Percentiles rank a stretch among this genome's conserved stretches.
Evolutionary conservation across 2,113 vertebrate genomes (phyloP).

Genomic region (Galbula dea): DNA sequence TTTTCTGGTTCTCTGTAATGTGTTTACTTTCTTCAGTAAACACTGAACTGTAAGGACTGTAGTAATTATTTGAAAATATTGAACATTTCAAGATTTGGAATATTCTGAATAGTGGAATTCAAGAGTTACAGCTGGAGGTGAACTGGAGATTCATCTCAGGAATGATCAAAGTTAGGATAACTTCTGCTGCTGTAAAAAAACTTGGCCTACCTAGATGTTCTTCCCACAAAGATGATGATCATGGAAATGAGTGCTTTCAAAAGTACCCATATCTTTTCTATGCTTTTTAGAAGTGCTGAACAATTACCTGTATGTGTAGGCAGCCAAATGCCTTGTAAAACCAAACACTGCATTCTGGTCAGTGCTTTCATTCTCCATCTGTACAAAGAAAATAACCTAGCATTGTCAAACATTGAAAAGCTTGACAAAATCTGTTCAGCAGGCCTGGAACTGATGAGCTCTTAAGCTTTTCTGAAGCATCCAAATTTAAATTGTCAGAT

Average conservation of each 20-base stretch:
- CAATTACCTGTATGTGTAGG: background rate
- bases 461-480: background rate
- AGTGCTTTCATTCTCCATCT: background rate
- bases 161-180: background rate
- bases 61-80: background rate
- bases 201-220: background rate
- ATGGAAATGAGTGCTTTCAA: background rate
- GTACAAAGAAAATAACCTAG: background rate
- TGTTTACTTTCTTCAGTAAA: background rate
- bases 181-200: background rate
- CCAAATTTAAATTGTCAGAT: background rate
- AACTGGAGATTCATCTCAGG: background rate
- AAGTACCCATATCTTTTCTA: background rate
- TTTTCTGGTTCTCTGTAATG: background rate
- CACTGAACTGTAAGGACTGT: background rate
- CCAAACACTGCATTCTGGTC: background rate
- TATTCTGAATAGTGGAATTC: background rate
- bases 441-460: background rate
- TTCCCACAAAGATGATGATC: background rate
- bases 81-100: background rate
- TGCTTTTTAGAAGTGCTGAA: background rate
- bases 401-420: background rate
- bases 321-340: background rate
- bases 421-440: background rate
- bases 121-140: background rate